These are phyloP conservation scores for Epistrophe grossulariae DNA, from an alignment of 2,888 invertebrate species.

Conservation along the genomic window DNA sequence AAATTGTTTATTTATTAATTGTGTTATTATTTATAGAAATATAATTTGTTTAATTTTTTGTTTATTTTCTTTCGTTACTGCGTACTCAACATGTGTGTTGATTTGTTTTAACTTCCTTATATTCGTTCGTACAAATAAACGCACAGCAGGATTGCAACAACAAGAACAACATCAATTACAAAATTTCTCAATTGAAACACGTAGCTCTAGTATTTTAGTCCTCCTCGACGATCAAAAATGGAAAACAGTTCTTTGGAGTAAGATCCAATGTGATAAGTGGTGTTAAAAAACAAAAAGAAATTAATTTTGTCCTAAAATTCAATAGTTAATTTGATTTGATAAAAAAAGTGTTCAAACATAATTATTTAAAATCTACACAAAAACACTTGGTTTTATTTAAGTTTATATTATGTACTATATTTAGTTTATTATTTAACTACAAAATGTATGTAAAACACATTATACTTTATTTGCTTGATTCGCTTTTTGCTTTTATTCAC, in stretches of 20 bases:
- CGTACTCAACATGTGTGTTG: conserved; percentile 72
- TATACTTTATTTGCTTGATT: conserved; percentile 46
- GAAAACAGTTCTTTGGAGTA: background rate
- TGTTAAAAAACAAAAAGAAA: background rate
- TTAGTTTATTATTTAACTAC: background rate
- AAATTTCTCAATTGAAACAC: conserved; percentile 71
- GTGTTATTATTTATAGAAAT: conserved; percentile 33
- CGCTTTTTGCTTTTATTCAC: conserved; percentile 66
- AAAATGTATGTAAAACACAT: conserved; percentile 56
- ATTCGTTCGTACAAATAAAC: conserved; percentile 70
- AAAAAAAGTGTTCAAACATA: background rate
- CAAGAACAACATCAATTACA: conserved; percentile 75
- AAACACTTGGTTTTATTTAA: background rate
- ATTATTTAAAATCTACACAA: background rate
- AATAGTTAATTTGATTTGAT: background rate
- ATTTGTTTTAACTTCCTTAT: conserved; percentile 67
- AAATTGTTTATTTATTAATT: conserved; percentile 50
- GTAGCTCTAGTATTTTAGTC: conserved; percentile 68
- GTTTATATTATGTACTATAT: background rate
- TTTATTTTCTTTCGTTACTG: conserved; percentile 65
- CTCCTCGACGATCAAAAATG: conserved; percentile 45
- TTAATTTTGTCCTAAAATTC: background rate
- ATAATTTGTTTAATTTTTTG: conserved; percentile 55
- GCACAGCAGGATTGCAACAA: conserved; percentile 76
- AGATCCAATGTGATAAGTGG: background rate